Base-by-base conservation (phyloP, 2,888 invertebrate genomes). In the Limnephilus auricula region DNA sequence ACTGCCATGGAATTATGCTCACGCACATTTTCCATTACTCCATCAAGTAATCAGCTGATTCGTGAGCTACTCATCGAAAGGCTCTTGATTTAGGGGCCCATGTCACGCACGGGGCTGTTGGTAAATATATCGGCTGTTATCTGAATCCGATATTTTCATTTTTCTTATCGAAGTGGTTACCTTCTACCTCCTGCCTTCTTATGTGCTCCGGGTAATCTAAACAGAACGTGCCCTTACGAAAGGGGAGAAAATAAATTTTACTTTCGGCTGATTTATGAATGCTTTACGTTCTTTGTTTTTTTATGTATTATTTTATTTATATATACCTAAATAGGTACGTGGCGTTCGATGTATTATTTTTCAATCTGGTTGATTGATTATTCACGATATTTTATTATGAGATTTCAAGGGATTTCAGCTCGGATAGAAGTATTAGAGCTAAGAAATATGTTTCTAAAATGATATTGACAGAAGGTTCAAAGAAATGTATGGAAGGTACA, bases 1-100 rank as follows among this genome's bases (percentile, higher is more conserved):
- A 92, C 89, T 90, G 90, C 91, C 78, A 84, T 15, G 80, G 92
- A 82, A 91, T 93, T 92, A 92, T 79, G 79, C 86, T 91, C 93
- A 93, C 93, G 93, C 93, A 93, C 93, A 93, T 92, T 91, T 92
- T 93, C 93, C 93, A 93, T 93, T 93, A 93, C 88, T 91, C 91
- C 90, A 91, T 92, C 92, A 92, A 91, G 92, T 93, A 92, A 93
- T 93, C 92, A 92, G 93, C 91, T 89, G 90, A 92, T 91, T 90
- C 90, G 84, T 89, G 91, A n/a, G 90, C 91, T 89, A 87, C 89
- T 93, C 90, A 90, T 91, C 92, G 92, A 91, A 90, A 89, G 89
- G 88, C 87, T n/a, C 89, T 79, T 92, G 92, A 92, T 92, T 92
- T 92, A 92, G 90, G 92, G 90, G 37, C 13, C 32, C 40, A 13